Evolutionary conservation across 2,888 invertebrate species (phyloP).

Genomic region (Limnephilus rhombicus): DNA sequence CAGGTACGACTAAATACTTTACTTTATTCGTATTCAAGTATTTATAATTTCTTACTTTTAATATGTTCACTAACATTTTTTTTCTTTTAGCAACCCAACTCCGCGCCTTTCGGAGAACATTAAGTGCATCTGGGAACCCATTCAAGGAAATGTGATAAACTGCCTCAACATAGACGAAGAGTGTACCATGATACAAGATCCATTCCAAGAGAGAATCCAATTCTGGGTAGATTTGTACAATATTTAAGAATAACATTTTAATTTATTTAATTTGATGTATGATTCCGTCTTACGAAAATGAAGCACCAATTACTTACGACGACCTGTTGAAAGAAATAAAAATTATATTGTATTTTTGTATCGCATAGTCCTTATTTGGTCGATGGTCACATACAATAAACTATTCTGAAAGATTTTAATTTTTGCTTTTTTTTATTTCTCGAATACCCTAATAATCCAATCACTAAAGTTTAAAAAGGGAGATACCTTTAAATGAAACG

Average conservation of each 20-base stretch:
- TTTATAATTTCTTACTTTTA: not conserved
- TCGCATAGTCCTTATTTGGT: not conserved
- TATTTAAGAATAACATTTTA: not conserved
- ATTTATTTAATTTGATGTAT: not conserved
- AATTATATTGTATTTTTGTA: not conserved
- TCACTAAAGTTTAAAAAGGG: too few relatives aligned
- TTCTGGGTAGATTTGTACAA: conserved; percentile 67
- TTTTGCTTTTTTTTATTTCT: not conserved
- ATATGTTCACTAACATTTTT: not conserved
- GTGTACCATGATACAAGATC: conserved; percentile 53
- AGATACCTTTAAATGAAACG: too few relatives aligned
- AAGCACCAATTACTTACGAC: too few relatives aligned
- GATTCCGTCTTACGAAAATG: too few relatives aligned
- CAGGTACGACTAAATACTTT: conserved; percentile 64
- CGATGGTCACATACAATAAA: not conserved
- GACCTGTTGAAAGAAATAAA: not conserved
- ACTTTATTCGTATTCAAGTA: not conserved
- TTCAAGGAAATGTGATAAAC: conserved; percentile 48
- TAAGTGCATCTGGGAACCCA: conserved; percentile 38
- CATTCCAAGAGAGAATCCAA: conserved; percentile 59
- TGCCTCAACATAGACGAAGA: conserved; percentile 67
- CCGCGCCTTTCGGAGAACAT: conserved; percentile 35
- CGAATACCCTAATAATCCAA: not conserved
- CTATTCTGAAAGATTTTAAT: not conserved
- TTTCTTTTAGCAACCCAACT: conserved; percentile 55